Evolutionary conservation across 2,888 invertebrate genomes (phyloP), one percentile per base, ranked within the genome.

Genomic region (Chrysodeixis includens): DNA sequence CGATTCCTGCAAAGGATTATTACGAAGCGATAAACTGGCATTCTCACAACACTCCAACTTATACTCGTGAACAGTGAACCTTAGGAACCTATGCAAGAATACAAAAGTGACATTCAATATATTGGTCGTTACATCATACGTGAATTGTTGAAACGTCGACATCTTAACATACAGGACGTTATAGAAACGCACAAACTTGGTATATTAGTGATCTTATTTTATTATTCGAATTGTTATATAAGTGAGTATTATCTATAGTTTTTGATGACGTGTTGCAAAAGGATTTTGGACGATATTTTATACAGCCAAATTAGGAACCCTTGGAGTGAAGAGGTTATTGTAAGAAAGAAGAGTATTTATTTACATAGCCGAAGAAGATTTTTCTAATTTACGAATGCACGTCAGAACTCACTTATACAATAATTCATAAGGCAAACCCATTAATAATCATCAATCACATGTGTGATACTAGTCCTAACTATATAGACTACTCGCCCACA

Each of bases 351-450:
- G 12, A 46, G 2, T 44, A 44, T 44, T 16, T 49, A 46, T 18
- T 20, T 20, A 20, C 46, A 20, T 49, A 49, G 20, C 46, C 9
- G 9, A 4, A 54, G 56, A 12, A 12, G 6, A 69, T 66, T 62
- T 78, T 62, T 62, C 67, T 68, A 69, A 69, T 56, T 49, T 70
- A 63, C 66, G 16, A 67, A 68, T 71, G 52, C 30, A 35, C 58
- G 40, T 71, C 66, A 59, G 55, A 60, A 61, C 74, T 82, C 78
- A 83, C 84, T 81, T 78, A 82, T 81, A 83, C 83, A 83, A 86
- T 81, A 79, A 69, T 70, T 72, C 63, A 73, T 85, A 89, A 87
- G 88, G 87, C 88, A 83, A 86, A 84, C 66, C 70, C 66, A 79
- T 67, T 66, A 65, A 70, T 64, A 81, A 76, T 62, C 58, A 78